Base-by-base conservation (phyloP, 2,797 vertebrate genomes). In the Helicolenus hilgendorfi region DNA sequence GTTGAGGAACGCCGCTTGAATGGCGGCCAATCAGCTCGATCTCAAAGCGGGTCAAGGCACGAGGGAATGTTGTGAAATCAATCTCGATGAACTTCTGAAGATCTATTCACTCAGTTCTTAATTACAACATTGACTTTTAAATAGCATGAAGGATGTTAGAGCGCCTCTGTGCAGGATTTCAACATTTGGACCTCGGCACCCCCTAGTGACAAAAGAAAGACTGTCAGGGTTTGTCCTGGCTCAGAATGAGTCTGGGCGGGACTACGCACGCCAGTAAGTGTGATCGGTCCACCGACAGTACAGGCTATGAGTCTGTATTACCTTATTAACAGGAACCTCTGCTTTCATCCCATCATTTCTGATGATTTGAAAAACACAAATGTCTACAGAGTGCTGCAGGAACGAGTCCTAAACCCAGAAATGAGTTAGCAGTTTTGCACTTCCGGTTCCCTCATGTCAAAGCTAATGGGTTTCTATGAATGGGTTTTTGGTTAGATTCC, bases 11-110 rank as follows among this genome's bases (percentile, higher is more conserved):
- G 45, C 84, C 2, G 79, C 77, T 78, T 85, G 93, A 96, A 90
- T 82, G 86, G 87, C 65, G 59, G 94, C 94, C 90, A 94, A 95
- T 94, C 88, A 84, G 86, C 83, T 89, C 18, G 9, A 89, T 88
- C 92, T 94, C 88, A 87, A 92, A 95, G 92, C 93, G 63, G 93
- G 94, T 93, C 93, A 91, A 88, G 94, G 74, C 90, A 82, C 95
- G 65, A 77, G 92, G 95, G 94, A 91, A 68, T 18, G 31, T 68
- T 83, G 83, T 71, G 83, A 91, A 96, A 97, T 95, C 92, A 92
- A 96, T 96, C 77, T 79, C 85, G 77, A 92, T 93, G 92, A 95
- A 95, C 93, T 94, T 95, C 95, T 86, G 18, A 87, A 95, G 94
- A 92, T 92, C 93, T 84, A 79, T 85, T 92, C 94, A 86, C 89